Percentiles rank a stretch among this genome's conserved stretches.
Evolutionary conservation across 1,140 invertebrate genomes (phyloP).

Genomic region (Glossosoma conforme): DNA sequence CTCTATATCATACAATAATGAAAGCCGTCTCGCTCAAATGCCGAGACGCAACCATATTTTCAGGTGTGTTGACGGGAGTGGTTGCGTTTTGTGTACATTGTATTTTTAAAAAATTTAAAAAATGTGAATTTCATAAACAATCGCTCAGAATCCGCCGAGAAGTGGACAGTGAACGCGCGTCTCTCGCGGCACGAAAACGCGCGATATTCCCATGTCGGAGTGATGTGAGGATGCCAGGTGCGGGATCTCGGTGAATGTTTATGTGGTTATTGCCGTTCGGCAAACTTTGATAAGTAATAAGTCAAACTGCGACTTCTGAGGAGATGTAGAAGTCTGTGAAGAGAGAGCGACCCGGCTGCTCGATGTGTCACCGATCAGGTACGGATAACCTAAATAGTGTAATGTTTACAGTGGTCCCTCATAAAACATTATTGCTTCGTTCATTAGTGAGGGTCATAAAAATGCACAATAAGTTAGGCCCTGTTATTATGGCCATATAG

Average conservation of each 20-base stretch:
- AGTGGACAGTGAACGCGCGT: neutral
- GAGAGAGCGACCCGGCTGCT: no score
- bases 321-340: no score
- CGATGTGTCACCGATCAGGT: constrained; percentile 24
- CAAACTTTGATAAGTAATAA: no score
- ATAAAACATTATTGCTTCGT: constrained; percentile 26
- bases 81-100: constrained; percentile 25
- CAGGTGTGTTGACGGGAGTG: constrained; percentile 27
- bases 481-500: no score
- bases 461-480: constrained; percentile 8
- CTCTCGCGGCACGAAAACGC: neutral
- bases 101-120: constrained; percentile 23
- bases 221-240: constrained; percentile 7
- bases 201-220: no score
- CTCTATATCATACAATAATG: constrained; percentile 21
- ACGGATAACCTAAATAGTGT: constrained; percentile 17
- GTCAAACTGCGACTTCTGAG: constrained; percentile 18
- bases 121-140: constrained; percentile 23
- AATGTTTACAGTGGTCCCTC: constrained; percentile 20
- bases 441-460: constrained; percentile 12
- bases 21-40: constrained; percentile 25
- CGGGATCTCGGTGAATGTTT: constrained; percentile 22
- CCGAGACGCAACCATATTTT: constrained; percentile 26
- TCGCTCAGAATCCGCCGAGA: neutral
- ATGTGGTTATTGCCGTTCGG: constrained; percentile 24